A percentile compares a stretch with the other conserved stretches of the same genome.
phyloP scores from a whole-genome alignment of 2,797 vertebrate genomes.

The Tachyglossus aculeatus region DNA sequence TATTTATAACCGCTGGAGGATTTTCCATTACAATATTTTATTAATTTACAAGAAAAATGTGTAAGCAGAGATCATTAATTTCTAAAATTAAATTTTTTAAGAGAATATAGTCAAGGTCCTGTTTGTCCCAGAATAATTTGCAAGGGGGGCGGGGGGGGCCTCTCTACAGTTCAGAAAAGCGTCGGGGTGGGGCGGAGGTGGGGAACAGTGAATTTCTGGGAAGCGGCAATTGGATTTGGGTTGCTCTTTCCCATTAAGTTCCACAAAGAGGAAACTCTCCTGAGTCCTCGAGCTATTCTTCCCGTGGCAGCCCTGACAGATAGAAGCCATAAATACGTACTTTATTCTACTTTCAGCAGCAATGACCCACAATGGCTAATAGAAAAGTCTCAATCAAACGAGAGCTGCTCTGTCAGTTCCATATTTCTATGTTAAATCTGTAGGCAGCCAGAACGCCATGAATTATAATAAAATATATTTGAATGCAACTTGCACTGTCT shows the following conservation, averaged over 20 bases:
- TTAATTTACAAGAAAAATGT: constrained; percentile 18
- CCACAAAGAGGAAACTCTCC: not conserved
- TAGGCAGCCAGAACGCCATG: too few species aligned
- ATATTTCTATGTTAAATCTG: too few species aligned
- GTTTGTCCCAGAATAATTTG: constrained; percentile 27
- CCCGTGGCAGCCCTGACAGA: not conserved
- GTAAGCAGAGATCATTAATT: constrained; percentile 27
- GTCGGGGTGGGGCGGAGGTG: not conserved
- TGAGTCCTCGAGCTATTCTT: not conserved
- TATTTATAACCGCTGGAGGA: too few species aligned
- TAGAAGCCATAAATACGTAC: not conserved
- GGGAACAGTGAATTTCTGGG: not conserved
- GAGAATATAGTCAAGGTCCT: not conserved
- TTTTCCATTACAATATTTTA: too few species aligned
- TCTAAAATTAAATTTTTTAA: constrained; percentile 24
- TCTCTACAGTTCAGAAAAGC: constrained; percentile 12
- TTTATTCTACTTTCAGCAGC: not conserved
- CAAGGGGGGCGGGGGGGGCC: not conserved
- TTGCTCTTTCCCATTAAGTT: not conserved
- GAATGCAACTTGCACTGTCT: too few species aligned
- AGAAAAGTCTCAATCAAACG: not conserved
- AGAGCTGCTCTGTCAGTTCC: too few species aligned
- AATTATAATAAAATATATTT: too few species aligned
- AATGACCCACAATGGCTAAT: not conserved
- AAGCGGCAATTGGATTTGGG: not conserved